phyloP scores from a whole-genome alignment of 1,140 invertebrate species.

The Rhagoletis pomonella region DNA sequence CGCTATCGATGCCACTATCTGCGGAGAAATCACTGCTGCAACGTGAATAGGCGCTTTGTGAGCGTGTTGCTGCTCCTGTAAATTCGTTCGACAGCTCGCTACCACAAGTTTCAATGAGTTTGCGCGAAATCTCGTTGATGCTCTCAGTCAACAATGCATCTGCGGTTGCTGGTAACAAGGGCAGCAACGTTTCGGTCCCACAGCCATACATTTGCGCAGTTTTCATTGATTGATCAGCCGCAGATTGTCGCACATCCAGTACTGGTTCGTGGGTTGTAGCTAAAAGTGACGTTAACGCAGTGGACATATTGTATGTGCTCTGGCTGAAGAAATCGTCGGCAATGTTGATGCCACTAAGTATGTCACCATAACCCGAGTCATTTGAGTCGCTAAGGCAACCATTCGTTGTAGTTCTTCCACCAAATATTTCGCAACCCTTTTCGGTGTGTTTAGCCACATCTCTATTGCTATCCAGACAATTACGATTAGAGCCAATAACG shows the following conservation, averaged over 20 bases:
- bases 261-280: not conserved
- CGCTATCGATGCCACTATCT: constrained; percentile 71
- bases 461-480: constrained; percentile 53
- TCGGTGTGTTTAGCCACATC: not conserved
- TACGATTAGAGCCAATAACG: constrained; percentile 71
- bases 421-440: not conserved
- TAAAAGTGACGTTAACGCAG: constrained; percentile 5
- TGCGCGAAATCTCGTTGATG: constrained; percentile 72
- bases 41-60: constrained; percentile 53
- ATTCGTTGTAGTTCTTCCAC: not conserved
- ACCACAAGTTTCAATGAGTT: constrained; percentile 69
- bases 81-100: constrained; percentile 45
- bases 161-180: constrained; percentile 56
- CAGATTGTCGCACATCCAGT: not conserved
- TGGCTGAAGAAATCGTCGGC: constrained; percentile 57
- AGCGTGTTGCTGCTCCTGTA: not conserved
- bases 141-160: constrained; percentile 69
- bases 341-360: constrained; percentile 71
- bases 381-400: constrained; percentile 63
- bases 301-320: constrained; percentile 4
- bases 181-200: not conserved
- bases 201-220: not conserved
- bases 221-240: not conserved
- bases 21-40: constrained; percentile 62
- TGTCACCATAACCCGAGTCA: constrained; percentile 70